Base-by-base conservation (phyloP, 1,140 invertebrate species). In the Papilio polytes region DNA sequence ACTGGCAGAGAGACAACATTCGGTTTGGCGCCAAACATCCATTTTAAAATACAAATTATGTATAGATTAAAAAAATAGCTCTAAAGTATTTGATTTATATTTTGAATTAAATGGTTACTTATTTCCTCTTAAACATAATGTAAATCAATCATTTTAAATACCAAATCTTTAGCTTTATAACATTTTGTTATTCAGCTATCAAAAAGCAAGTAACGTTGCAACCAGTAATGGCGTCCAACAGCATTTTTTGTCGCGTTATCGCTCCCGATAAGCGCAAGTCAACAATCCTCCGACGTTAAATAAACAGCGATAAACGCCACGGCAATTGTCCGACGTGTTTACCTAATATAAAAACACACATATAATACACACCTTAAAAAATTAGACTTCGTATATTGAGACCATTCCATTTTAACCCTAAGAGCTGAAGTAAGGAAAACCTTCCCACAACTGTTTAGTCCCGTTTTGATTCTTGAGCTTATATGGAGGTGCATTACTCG, bases 251-350 rank as follows among this genome's bases (percentile, higher is more conserved):
- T 76, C 78, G 20, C 73, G 73, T 74, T 74, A 80, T 85, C 66
- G 66, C 74, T 63, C 41, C 51, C 15, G 84, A 83, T 83, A 85
- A 79, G 48, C 77, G 74, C 73, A 48, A 85, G 80, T 85, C 80
- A 85, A 85, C 82, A 80, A 74, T 81, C 82, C 74, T 79, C 72
- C 82, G 73, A 46, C 44, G 73, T 80, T 80, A 81, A 83, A 85
- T 82, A 83, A 83, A 85, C 84, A 70, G 51, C 51, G 84, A 82
- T 85, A 85, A 81, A 81, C 66, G 66, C 74, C 74, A 79, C 80
- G 78, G 78, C 82, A 80, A 83, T 78, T 74, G 80, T 83, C 82
- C 82, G 83, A 83, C 80, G 73, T 46, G 56, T 80, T 76, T 73
- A 73, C 8, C 3, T 74, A 48, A 74, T 51, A 48, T 51, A 74